phyloP scores from a whole-genome alignment of 2,113 vertebrate species.

The Neotragus moschatus region DNA sequence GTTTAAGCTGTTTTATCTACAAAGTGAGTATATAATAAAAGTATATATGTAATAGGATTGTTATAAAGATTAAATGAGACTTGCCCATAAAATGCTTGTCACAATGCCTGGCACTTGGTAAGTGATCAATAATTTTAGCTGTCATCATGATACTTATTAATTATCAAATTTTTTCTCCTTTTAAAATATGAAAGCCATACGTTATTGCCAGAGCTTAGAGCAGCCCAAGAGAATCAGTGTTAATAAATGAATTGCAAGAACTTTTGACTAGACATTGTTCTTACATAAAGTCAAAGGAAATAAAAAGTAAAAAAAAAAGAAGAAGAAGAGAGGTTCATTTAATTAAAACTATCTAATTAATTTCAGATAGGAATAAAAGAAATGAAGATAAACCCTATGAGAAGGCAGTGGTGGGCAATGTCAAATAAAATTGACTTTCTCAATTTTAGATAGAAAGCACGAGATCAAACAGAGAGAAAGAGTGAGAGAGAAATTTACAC shows the following conservation, averaged over 20 bases:
- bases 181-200: background rate
- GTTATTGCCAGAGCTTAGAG: background rate
- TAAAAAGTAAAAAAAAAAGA: background rate
- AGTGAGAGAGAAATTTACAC: background rate
- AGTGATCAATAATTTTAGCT: background rate
- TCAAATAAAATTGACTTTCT: background rate
- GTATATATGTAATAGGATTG: background rate
- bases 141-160: background rate
- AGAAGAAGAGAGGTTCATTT: background rate
- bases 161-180: background rate
- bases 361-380: background rate
- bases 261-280: background rate
- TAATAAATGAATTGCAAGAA: background rate
- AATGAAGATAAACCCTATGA: background rate
- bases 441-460: background rate
- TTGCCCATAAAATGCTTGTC: background rate
- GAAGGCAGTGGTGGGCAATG: background rate
- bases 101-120: background rate
- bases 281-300: background rate
- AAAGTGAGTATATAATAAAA: background rate
- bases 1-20: background rate
- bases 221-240: background rate
- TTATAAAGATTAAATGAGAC: background rate
- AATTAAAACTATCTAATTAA: background rate
- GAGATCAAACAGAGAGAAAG: background rate